phyloP scores from a whole-genome alignment of 2,797 vertebrate species.

The Loriculus beryllinus region DNA sequence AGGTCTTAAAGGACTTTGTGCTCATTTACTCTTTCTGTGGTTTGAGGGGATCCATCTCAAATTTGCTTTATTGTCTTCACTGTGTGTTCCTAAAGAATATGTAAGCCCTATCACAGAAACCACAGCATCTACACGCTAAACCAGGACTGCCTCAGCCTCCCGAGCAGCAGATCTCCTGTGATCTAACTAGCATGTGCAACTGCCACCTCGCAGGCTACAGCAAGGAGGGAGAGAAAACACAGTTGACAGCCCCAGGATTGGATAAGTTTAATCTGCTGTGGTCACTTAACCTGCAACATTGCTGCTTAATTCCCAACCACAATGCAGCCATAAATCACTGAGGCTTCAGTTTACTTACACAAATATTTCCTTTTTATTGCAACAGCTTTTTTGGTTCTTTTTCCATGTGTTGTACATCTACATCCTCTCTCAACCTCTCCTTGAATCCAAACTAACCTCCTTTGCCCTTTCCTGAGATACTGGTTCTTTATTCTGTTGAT shows the following conservation, averaged over 20 bases:
- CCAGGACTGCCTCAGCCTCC: background rate
- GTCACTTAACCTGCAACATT: background rate
- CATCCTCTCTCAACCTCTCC: background rate
- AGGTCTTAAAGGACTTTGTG: background rate
- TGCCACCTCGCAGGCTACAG: background rate
- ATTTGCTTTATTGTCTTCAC: background rate
- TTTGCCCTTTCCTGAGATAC: background rate
- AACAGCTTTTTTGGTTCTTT: background rate
- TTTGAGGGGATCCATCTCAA: background rate
- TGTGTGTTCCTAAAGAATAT: background rate
- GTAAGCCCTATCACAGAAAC: background rate
- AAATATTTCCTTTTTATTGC: background rate
- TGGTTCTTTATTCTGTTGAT: background rate
- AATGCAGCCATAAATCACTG: background rate
- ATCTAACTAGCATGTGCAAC: fast-evolving
- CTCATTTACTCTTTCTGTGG: background rate
- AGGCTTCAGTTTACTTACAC: background rate
- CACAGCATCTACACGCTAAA: background rate
- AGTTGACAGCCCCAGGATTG: background rate
- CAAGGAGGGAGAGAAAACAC: background rate
- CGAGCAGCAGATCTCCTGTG: background rate
- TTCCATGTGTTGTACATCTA: background rate
- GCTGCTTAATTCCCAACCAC: background rate
- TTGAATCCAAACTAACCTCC: background rate
- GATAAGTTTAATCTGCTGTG: background rate